Base-by-base conservation (phyloP, 2,888 invertebrate species). In the Phortica okadai region DNA sequence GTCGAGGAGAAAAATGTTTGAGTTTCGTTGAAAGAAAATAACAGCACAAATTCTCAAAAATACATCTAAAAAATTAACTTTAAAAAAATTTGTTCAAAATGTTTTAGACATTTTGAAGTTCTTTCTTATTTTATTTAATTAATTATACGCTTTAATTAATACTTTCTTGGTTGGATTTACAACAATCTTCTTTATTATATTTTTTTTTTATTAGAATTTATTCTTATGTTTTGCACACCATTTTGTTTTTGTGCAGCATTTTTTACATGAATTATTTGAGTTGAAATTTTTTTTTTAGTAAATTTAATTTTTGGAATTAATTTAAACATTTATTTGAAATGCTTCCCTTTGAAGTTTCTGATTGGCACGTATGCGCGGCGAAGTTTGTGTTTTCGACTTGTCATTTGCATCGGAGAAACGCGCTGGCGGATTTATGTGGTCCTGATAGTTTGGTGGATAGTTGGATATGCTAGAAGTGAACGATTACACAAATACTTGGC, bases 371-470 rank as follows among this genome's bases (percentile, higher is more conserved):
- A 92, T 89, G 80, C 91, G 90, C 83, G 91, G 91, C 82, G 92
- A 90, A 88, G 92, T 89, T 82, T 91, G 91, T 74, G 89, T 87
- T 84, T 91, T 90, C 74, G 90, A 81, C 92, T 91, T 90, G 80
- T 92, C 91, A 83, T 90, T 93, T 80, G 88, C 86, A 86, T 97
- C 97, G 85, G 96, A 96, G 93, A 97, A 97, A 82, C 96, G 94
- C 89, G 95, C 94, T 89, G 97, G 96, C 88, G 96, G 97, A 93
- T 97, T 95, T 90, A 96, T 95, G 92, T 95, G 94, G 89, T 96
- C 95, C 93, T 94, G 95, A 93, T 95, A 96, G 92, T 95, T 95
- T 86, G 94, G 94, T 87, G 94, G 94, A 92, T 95, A 95, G 92
- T 95, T 95, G 85, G 95, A 95, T 93, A 95, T 95, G 93, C 95